Evolutionary conservation across 2,888 invertebrate species (phyloP).

Genomic region (Papilio gigon): DNA sequence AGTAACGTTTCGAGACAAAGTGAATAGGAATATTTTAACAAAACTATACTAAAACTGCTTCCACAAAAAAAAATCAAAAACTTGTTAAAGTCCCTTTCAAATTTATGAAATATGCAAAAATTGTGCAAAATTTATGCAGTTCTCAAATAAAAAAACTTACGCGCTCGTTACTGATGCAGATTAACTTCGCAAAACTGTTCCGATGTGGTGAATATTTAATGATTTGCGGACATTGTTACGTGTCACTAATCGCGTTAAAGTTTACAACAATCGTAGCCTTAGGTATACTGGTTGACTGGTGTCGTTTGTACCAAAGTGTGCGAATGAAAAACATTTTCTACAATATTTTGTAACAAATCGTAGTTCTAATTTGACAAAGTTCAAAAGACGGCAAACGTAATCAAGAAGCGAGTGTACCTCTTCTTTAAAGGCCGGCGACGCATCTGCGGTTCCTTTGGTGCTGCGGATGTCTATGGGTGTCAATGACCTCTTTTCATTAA

Average conservation of each 20-base stretch:
- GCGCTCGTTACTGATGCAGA: constrained; percentile 65
- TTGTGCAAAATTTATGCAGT: constrained; percentile 76
- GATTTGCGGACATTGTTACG: neutral
- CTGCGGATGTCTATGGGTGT: no score
- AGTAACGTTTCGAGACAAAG: no score
- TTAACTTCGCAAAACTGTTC: constrained; percentile 40
- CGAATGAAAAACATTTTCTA: neutral
- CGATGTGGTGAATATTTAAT: constrained; percentile 20
- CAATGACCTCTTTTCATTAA: no score
- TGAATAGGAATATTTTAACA: no score
- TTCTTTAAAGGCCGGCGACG: no score
- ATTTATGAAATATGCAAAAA: constrained; percentile 79
- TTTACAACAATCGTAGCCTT: neutral
- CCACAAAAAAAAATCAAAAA: neutral
- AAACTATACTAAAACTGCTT: neutral
- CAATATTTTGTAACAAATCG: no score
- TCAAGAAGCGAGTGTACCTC: no score
- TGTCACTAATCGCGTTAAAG: neutral
- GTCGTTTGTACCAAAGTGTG: neutral
- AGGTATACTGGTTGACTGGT: no score
- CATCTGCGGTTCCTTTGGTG: no score
- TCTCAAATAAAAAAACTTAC: constrained; percentile 56
- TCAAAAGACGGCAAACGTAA: neutral
- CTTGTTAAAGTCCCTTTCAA: constrained; percentile 34
- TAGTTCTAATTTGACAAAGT: no score